Base-by-base conservation (phyloP, 2,888 invertebrate species). In the Cerceris ruficornis region DNA sequence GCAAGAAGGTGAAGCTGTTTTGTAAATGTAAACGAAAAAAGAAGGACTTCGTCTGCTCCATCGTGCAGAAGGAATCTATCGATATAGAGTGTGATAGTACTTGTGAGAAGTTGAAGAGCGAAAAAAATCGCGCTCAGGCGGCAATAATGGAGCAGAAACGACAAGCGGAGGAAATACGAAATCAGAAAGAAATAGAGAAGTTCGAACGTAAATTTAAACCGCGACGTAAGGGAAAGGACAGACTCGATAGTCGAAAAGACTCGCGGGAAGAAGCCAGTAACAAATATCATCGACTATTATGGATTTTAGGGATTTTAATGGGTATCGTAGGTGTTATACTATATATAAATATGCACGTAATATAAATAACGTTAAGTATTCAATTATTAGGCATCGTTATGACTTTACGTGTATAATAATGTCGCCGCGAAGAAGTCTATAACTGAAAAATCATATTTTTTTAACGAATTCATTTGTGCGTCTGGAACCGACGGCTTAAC, bases 21-120 rank as follows among this genome's bases (percentile, higher is more conserved):
- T 98, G 98, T 87, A 93, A 94, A 46, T 98, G 98, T 91, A 96
- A 96, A 84, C 94, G 96, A 74, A 92, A 96, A 7, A 97, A 96
- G 91, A 95, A 86, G 96, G 97, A 86, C 93, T 96, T 77, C 93
- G 94, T 86, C 0, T 92, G 92, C 58, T 78, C 84, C 1, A n/a
- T 66, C 50, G 75, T 91, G 6, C 87, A 89, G 6, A 93, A 90
- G 17, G 93, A 93, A 9, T 91, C 93, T 70, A 93, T 93, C 0
- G 89, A 87, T 13, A 90, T 97, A 2, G 86, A 90, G 0, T 97
- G 96, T 88, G 96, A 97, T 88, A 94, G 94, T 2, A 91, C 93
- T 8, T 97, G 97, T 90, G 90, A 93, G 65, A 92, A 93, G 14
- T 62, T 88, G 14, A 95, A 95, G 81, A 94, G 94, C 84, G 89